These are phyloP conservation scores for Hyalella azteca DNA, from an alignment of 2,888 invertebrate species.

Conservation along the genomic window DNA sequence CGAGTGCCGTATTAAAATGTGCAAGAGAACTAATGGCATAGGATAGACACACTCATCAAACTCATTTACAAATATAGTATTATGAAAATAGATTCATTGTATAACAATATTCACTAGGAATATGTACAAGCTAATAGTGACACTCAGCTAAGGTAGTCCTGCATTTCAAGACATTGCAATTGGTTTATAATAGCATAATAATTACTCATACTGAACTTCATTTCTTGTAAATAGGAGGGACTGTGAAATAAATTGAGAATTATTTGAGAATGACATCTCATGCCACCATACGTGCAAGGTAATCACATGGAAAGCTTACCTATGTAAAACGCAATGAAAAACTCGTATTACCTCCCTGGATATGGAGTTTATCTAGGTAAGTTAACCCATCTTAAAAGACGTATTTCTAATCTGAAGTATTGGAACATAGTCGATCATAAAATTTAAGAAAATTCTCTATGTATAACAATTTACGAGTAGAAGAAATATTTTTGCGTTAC, in stretches of 20 bases:
- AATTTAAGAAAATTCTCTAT: no score
- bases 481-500: no score
- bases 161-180: conserved; percentile 14
- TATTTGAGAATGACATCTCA: conserved; percentile 4
- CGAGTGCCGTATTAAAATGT: conserved; percentile 27
- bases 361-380: no score
- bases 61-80: conserved; percentile 2
- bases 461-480: no score
- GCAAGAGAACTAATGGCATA: conserved; percentile 31
- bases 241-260: background rate
- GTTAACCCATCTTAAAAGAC: no score
- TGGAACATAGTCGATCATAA: no score
- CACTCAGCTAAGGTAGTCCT: background rate
- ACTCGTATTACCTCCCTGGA: no score
- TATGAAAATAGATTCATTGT: conserved; percentile 32
- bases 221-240: background rate
- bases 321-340: no score
- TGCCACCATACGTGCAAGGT: conserved; percentile 12
- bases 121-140: conserved; percentile 24
- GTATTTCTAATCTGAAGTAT: no score
- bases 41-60: conserved; percentile 21
- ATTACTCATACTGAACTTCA: conserved; percentile 20
- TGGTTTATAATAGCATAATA: conserved; percentile 27
- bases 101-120: conserved; percentile 25
- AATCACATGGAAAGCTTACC: no score